These are phyloP conservation scores for Elmis aenea DNA, from an alignment of 2,888 invertebrate species.

Conservation along the genomic window DNA sequence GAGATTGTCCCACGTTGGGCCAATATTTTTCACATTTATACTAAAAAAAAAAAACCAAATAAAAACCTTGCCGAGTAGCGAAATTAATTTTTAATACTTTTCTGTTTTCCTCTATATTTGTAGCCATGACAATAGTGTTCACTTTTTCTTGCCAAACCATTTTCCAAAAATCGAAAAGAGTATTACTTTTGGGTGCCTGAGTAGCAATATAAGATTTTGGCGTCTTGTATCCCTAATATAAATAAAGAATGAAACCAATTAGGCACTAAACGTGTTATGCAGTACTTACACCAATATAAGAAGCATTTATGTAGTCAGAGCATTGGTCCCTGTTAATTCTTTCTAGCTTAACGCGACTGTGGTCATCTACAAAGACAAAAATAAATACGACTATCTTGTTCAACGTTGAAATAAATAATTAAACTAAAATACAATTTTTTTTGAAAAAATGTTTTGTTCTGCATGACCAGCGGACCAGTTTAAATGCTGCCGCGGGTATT, in stretches of 20 bases:
- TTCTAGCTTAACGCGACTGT: conserved; percentile 46
- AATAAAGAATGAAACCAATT: not conserved
- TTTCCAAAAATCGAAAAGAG: conserved; percentile 41
- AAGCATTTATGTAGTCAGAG: conserved; percentile 53
- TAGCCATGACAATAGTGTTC: conserved; percentile 48
- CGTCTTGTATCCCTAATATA: conserved; percentile 32
- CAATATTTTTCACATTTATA: conserved; percentile 51
- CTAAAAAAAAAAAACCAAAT: too few species aligned
- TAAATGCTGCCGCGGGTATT: too few species aligned
- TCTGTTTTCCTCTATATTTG: conserved; percentile 47
- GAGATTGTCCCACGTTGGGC: conserved; percentile 49
- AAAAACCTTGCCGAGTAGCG: too few species aligned
- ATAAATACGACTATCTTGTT: too few species aligned
- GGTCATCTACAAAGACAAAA: conserved; percentile 46
- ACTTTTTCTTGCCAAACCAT: conserved; percentile 49
- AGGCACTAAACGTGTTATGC: not conserved
- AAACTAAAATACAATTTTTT: too few species aligned
- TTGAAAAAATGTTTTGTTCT: too few species aligned
- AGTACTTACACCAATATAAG: conserved; percentile 46
- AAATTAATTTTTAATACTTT: too few species aligned
- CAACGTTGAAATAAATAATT: too few species aligned
- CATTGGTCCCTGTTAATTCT: conserved; percentile 40
- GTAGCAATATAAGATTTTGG: conserved; percentile 40
- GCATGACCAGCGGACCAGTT: too few species aligned
- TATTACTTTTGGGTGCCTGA: conserved; percentile 39